Conservation (phyloP, 2,113 vertebrate genomes). For the Mus pahari region DNA sequence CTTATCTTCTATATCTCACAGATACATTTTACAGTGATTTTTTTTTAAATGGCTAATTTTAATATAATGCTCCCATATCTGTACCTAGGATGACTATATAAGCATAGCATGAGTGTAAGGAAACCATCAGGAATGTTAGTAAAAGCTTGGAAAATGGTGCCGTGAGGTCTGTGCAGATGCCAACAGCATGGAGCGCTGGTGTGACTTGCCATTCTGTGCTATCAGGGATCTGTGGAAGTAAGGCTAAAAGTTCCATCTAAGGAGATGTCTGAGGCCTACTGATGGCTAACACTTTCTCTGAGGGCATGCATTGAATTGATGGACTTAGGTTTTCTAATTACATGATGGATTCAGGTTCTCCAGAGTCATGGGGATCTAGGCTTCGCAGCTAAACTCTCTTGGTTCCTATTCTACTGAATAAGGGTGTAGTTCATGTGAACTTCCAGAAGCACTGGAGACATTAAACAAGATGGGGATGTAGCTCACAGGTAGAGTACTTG, state of each 20-base stretch:
- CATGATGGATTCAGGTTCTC: neutral
- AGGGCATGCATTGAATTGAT: no score
- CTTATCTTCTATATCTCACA: neutral
- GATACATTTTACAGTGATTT: neutral
- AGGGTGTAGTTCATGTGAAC: neutral
- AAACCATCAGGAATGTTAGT: neutral
- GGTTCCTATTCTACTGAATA: neutral
- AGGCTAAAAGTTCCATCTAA: neutral
- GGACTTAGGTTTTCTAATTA: neutral
- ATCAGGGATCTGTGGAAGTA: neutral
- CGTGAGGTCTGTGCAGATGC: neutral
- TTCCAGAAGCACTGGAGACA: neutral
- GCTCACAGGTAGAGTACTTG: neutral
- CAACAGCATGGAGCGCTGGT: fast-evolving
- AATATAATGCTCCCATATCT: neutral
- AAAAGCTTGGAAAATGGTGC: neutral
- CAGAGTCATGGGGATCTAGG: neutral
- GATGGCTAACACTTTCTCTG: neutral
- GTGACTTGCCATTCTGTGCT: neutral
- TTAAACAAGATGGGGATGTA: neutral
- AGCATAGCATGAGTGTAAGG: neutral
- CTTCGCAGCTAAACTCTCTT: neutral
- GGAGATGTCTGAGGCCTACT: neutral
- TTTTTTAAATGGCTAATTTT: neutral
- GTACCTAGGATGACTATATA: neutral